Percentiles rank a stretch among this genome's conserved stretches.
Conservation (phyloP, 23 tunicate species). For the Halocynthia aurantium region DNA sequence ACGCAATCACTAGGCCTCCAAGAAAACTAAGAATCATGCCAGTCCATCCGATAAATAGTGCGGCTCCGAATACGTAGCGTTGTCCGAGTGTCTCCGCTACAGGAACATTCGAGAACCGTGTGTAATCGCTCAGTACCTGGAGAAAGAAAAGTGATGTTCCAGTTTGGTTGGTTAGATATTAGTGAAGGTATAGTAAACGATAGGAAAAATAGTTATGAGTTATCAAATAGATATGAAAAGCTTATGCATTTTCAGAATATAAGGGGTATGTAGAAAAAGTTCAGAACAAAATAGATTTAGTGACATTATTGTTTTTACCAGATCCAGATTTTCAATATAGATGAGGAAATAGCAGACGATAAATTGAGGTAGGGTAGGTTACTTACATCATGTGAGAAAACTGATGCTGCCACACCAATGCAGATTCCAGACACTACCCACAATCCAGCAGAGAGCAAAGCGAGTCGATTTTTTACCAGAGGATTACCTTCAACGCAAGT, state of each 20-base stretch:
- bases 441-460: constrained; percentile 43
- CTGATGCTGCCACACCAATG: constrained; percentile 88
- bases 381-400: constrained; percentile 39
- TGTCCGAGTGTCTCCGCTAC: constrained; percentile 19
- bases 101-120: constrained; percentile 4
- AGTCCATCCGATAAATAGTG: constrained; percentile 93
- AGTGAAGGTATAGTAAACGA: neutral
- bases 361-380: too few relatives aligned
- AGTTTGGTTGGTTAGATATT: neutral
- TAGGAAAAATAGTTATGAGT: neutral
- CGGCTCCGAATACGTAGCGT: constrained; percentile 67
- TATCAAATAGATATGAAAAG: too few relatives aligned
- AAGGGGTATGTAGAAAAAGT: too few relatives aligned
- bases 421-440: constrained; percentile 33
- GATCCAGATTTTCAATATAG: too few relatives aligned
- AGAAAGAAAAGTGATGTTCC: neutral
- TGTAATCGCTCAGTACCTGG: constrained; percentile 21
- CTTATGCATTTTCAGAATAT: too few relatives aligned
- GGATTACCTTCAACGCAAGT: constrained; percentile 53
- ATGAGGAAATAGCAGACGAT: too few relatives aligned
- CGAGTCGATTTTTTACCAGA: constrained; percentile 48
- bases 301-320: too few relatives aligned
- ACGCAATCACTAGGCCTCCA: constrained; percentile 85
- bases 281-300: too few relatives aligned
- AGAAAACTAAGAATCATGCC: constrained; percentile 73